Evolutionary conservation across 2,113 vertebrate species (phyloP).

Genomic region (Protomyctophum bolini): DNA sequence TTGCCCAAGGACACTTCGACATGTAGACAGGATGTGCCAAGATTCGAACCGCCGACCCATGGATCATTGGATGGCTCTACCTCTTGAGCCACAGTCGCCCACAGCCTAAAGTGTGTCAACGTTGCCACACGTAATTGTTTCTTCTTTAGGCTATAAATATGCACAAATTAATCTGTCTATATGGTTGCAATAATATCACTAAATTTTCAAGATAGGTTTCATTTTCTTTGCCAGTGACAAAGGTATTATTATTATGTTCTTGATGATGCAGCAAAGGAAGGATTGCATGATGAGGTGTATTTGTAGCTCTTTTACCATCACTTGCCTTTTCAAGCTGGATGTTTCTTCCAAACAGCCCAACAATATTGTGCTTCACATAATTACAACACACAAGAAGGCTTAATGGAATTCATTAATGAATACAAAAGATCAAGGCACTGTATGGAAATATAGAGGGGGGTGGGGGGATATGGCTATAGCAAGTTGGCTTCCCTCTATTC

Average conservation of each 20-base stretch:
- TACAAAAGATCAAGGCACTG: conserved; percentile 7
- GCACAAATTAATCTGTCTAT: conserved; percentile 5
- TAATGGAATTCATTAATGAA: conserved; percentile 22
- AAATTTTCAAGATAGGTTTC: conserved; percentile 24
- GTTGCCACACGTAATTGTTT: background rate
- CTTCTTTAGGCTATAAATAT: conserved; percentile 7
- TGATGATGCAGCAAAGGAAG: conserved; percentile 22
- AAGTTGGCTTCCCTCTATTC: background rate
- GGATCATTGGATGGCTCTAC: too few relatives aligned
- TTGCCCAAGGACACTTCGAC: too few relatives aligned
- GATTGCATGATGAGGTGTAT: conserved; percentile 27
- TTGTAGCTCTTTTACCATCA: conserved; percentile 15
- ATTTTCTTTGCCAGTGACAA: conserved; percentile 22
- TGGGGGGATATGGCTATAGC: background rate
- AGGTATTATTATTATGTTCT: conserved; percentile 36
- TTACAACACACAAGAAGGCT: conserved; percentile 15
- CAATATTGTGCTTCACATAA: conserved; percentile 22
- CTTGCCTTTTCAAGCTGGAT: conserved; percentile 20
- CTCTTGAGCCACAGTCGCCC: too few relatives aligned
- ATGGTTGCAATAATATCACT: conserved; percentile 11
- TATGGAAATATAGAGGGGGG: conserved; percentile 9
- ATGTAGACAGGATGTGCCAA: too few relatives aligned
- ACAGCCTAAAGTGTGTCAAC: background rate
- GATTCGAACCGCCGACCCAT: too few relatives aligned
- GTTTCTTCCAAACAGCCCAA: conserved; percentile 19